A percentile compares a stretch with the other conserved stretches of the same genome.
Evolutionary conservation across 2,888 invertebrate genomes (phyloP).

Genomic region (Xestobium rufovillosum): DNA sequence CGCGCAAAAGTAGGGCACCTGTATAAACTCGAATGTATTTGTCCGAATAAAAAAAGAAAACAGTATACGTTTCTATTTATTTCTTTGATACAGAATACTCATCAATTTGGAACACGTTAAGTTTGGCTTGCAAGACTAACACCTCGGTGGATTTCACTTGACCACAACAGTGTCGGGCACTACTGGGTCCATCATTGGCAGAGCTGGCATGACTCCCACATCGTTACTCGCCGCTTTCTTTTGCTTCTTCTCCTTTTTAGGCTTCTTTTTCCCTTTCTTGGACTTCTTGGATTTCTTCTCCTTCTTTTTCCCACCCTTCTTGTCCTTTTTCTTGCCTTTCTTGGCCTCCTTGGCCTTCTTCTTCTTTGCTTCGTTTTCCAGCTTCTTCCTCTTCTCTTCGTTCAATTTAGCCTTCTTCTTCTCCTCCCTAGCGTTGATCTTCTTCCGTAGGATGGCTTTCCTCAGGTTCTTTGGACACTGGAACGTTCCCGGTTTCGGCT

Average conservation of each 20-base stretch:
- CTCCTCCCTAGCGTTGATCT: no score
- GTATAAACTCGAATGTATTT: conserved; percentile 19
- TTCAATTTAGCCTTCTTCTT: no score
- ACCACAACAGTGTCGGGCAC: no score
- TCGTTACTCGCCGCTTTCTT: not conserved
- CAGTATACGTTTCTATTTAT: no score
- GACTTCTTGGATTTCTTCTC: conserved; percentile 2
- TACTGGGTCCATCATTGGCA: no score
- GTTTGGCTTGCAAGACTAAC: no score
- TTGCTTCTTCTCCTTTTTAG: conserved; percentile 1
- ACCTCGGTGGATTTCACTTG: no score
- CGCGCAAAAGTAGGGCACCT: conserved; percentile 21
- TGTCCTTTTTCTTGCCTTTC: conserved; percentile 7
- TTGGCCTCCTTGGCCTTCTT: not conserved
- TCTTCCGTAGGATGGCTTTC: no score
- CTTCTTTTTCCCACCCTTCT: conserved; percentile 8
- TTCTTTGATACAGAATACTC: no score
- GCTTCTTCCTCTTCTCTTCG: conserved; percentile 1
- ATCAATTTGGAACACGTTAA: no score
- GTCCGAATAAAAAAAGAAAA: conserved; percentile 15
- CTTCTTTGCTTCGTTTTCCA: not conserved
- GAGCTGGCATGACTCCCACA: not conserved
- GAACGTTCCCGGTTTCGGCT: no score
- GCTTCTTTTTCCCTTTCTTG: conserved; percentile 1
- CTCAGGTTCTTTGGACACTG: no score